A percentile compares a stretch with the other conserved stretches of the same genome.
These are phyloP conservation scores for Nerophis lumbriciformis DNA, from an alignment of 2,113 vertebrate genomes.

Conservation along the genomic window DNA sequence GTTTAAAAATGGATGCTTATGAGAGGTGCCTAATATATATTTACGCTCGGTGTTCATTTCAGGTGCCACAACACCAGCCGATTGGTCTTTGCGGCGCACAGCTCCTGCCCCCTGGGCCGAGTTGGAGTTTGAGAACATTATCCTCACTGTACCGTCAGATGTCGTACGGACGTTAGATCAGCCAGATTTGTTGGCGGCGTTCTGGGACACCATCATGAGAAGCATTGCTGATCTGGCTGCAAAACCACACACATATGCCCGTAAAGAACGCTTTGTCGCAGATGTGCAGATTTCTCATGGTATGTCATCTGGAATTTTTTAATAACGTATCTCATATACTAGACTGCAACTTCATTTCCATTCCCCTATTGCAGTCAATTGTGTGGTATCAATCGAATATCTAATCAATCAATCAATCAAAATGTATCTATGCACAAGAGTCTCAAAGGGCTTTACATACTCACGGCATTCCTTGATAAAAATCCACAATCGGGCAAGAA, in stretches of 20 bases:
- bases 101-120: constrained; percentile 76
- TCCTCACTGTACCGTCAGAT: constrained; percentile 73
- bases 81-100: constrained; percentile 62
- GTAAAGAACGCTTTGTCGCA: constrained; percentile 78
- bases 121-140: constrained; percentile 77
- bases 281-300: constrained; percentile 80
- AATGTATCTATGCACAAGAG: no score
- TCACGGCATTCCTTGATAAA: no score
- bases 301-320: constrained; percentile 12
- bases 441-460: no score
- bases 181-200: constrained; percentile 65
- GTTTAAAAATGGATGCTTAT: neutral
- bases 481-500: no score
- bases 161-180: constrained; percentile 51
- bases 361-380: no score
- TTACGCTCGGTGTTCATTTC: neutral
- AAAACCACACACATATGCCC: constrained; percentile 65
- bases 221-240: constrained; percentile 70
- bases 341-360: no score
- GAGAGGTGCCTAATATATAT: neutral
- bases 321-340: neutral
- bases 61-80: constrained; percentile 60
- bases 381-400: no score
- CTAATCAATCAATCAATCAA: no score
- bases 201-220: constrained; percentile 75